Conservation (phyloP, 37 sponge, comb jelly and placozoan species). For the Spongia lamella region DNA sequence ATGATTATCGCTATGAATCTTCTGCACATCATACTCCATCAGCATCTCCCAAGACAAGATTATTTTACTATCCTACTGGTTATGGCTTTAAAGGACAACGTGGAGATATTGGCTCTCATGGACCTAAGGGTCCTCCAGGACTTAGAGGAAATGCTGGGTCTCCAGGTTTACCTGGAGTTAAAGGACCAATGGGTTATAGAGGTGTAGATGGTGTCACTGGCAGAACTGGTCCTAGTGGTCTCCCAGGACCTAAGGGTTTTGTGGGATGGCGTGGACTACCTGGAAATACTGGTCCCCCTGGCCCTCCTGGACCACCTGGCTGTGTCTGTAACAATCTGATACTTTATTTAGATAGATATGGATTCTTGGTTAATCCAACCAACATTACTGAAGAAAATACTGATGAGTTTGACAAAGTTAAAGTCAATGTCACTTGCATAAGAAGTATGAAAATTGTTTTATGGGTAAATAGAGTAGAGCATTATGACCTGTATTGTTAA, state of each 20-base stretch:
- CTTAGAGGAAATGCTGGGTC: not conserved
- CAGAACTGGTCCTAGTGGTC: slow-evolving; percentile 4
- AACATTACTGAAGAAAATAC: no score
- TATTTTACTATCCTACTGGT: no score
- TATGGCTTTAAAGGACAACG: not conserved
- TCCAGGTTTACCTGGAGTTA: not conserved
- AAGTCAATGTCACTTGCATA: no score
- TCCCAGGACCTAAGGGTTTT: not conserved
- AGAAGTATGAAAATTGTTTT: no score
- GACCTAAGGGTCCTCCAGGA: not conserved
- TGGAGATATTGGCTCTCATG: not conserved
- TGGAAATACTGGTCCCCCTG: slow-evolving; percentile 6
- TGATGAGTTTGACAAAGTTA: no score
- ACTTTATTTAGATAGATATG: no score
- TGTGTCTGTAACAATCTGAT: not conserved
- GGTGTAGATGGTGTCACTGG: slow-evolving; percentile 21
- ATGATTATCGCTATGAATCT: no score
- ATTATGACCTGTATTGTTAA: no score
- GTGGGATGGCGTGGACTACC: slow-evolving; percentile 2
- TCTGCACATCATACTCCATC: no score
- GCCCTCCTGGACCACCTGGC: slow-evolving; percentile 5
- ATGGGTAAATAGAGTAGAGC: no score
- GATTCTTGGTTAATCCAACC: no score
- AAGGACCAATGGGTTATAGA: not conserved
- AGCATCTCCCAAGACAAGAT: no score